Conservation (phyloP, 2,113 vertebrate species). For the Chaetorhynchus papuensis region DNA sequence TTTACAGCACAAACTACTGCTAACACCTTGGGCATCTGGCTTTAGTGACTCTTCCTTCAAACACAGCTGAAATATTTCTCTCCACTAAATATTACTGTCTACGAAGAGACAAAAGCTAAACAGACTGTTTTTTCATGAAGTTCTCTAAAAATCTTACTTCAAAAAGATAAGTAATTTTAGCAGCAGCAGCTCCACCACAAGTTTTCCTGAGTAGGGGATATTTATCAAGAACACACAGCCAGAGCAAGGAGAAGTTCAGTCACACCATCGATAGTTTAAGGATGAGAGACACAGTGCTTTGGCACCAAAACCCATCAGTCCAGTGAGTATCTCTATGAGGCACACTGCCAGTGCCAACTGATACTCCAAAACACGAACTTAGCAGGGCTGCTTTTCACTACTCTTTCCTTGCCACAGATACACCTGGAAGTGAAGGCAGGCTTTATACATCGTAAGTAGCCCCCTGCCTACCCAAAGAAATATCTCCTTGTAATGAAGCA, state of each 20-base stretch:
- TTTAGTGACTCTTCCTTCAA: background rate
- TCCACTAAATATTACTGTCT: background rate
- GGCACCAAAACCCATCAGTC: background rate
- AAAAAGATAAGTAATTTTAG: background rate
- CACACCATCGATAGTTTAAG: background rate
- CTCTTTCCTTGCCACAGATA: background rate
- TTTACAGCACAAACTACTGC: background rate
- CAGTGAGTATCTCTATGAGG: background rate
- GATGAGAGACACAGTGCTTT: background rate
- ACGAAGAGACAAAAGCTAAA: background rate
- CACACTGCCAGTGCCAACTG: background rate
- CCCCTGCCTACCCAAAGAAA: background rate
- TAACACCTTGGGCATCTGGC: background rate
- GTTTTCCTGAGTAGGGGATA: background rate
- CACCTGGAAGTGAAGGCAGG: background rate
- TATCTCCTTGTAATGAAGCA: accelerated
- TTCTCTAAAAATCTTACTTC: background rate
- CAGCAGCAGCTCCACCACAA: background rate
- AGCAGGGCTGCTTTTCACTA: background rate
- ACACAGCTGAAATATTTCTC: background rate
- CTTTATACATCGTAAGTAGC: background rate
- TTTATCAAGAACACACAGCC: background rate
- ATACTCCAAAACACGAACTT: background rate
- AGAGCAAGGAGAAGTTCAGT: background rate
- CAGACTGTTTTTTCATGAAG: background rate